phyloP scores from a whole-genome alignment of 2,797 vertebrate genomes.

The Gallinago solitaria region DNA sequence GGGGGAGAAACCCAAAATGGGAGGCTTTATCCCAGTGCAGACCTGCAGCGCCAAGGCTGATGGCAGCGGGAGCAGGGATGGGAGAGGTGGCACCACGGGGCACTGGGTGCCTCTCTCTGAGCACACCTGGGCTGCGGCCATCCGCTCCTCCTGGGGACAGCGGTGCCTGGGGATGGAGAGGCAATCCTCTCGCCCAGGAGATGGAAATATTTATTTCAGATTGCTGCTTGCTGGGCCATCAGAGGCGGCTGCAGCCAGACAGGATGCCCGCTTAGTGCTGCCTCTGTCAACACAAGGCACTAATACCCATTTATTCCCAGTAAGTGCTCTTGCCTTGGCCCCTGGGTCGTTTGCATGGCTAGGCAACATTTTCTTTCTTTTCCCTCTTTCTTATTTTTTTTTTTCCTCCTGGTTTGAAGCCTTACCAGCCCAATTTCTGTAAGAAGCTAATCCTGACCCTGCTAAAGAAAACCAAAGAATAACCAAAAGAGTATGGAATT shows the following conservation, averaged over 20 bases:
- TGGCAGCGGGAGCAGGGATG: rapidly evolving
- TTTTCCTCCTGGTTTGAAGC: background rate
- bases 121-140: rapidly evolving
- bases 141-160: rapidly evolving
- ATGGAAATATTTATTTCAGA: constrained; percentile 1
- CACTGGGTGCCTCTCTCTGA: rapidly evolving
- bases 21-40: rapidly evolving
- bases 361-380: background rate
- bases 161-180: rapidly evolving
- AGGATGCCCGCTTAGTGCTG: background rate
- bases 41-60: rapidly evolving
- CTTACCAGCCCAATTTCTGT: background rate
- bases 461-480: background rate
- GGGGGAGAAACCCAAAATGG: rapidly evolving
- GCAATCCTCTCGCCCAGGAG: background rate
- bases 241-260: background rate
- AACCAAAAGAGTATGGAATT: background rate
- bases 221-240: background rate
- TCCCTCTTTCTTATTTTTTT: background rate
- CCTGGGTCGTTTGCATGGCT: background rate
- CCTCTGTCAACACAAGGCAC: constrained; percentile 32
- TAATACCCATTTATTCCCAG: background rate
- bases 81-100: rapidly evolving
- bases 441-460: background rate
- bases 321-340: background rate